Percentiles rank a stretch among this genome's conserved stretches.
phyloP scores from a whole-genome alignment of 2,888 invertebrate species.

The Andrena bucephala region DNA sequence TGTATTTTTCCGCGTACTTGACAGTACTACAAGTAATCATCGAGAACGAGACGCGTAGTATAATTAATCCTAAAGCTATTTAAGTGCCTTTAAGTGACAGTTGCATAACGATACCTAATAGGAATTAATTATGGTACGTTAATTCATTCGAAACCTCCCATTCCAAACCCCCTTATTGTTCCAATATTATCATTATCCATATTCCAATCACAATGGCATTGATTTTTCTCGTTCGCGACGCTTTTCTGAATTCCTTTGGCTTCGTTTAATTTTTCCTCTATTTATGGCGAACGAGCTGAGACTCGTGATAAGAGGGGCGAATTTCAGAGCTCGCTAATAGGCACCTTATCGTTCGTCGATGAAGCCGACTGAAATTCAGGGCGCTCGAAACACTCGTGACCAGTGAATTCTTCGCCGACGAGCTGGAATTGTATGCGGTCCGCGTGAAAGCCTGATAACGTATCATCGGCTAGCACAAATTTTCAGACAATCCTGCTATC shows the following conservation, averaged over 20 bases:
- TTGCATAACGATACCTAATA: neutral
- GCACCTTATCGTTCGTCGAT: slow-evolving; percentile 33
- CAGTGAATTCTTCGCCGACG: slow-evolving; percentile 33
- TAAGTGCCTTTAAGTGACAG: neutral
- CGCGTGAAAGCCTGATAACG: slow-evolving; percentile 46
- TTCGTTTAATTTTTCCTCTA: neutral
- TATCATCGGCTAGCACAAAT: slow-evolving; percentile 46
- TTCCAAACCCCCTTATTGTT: neutral
- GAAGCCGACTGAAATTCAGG: slow-evolving; percentile 37
- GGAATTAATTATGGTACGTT: neutral
- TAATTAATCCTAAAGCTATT: neutral
- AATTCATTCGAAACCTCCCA: neutral
- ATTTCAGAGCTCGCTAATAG: slow-evolving; percentile 15
- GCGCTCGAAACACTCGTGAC: slow-evolving; percentile 14
- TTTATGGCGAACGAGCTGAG: neutral
- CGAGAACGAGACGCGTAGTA: no score
- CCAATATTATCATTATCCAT: neutral
- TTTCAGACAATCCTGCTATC: slow-evolving; percentile 27
- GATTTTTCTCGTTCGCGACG: neutral
- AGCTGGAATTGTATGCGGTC: slow-evolving; percentile 9
- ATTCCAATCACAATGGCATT: neutral
- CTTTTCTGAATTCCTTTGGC: neutral
- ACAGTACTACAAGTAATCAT: no score
- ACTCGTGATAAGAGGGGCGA: neutral
- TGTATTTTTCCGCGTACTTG: no score